Evolutionary conservation across 2,888 invertebrate genomes (phyloP).

Genomic region (Microctonus brassicae): DNA sequence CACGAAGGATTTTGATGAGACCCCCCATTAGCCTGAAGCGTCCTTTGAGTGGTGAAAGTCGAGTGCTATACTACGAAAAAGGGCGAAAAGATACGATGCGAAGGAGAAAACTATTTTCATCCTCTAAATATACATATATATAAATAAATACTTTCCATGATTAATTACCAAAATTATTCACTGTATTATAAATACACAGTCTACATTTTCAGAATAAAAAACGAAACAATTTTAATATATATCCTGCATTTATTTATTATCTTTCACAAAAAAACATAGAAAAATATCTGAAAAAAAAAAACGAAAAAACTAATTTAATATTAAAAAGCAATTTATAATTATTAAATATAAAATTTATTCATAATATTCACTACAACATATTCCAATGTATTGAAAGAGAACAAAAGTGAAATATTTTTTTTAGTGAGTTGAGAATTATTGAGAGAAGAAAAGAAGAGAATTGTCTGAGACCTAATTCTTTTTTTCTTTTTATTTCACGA

Average conservation of each 20-base stretch:
- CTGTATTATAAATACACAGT: not conserved
- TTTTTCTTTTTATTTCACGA: conserved; percentile 26
- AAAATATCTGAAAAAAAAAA: too few relatives aligned
- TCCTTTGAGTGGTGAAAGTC: conserved; percentile 15
- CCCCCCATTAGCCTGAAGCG: conserved; percentile 23
- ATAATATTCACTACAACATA: too few relatives aligned
- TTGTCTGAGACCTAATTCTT: not conserved
- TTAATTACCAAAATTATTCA: conserved; percentile 14
- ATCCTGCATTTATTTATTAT: not conserved
- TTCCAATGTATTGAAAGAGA: too few relatives aligned
- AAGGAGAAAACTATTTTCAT: conserved; percentile 12
- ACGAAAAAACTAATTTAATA: too few relatives aligned
- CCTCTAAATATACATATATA: too few relatives aligned
- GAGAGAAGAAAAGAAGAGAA: not conserved
- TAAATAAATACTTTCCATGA: not conserved
- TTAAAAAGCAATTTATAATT: not conserved
- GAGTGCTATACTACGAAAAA: conserved; percentile 15
- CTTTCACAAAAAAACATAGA: too few relatives aligned
- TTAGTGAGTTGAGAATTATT: not conserved
- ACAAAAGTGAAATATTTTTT: too few relatives aligned
- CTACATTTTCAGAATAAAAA: not conserved
- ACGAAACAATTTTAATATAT: not conserved
- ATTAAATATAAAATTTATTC: too few relatives aligned
- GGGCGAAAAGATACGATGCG: not conserved
- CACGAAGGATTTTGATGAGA: conserved; percentile 13